These are phyloP conservation scores for Zosterops hypoxanthus DNA, from an alignment of 2,113 vertebrate species.

Conservation along the genomic window DNA sequence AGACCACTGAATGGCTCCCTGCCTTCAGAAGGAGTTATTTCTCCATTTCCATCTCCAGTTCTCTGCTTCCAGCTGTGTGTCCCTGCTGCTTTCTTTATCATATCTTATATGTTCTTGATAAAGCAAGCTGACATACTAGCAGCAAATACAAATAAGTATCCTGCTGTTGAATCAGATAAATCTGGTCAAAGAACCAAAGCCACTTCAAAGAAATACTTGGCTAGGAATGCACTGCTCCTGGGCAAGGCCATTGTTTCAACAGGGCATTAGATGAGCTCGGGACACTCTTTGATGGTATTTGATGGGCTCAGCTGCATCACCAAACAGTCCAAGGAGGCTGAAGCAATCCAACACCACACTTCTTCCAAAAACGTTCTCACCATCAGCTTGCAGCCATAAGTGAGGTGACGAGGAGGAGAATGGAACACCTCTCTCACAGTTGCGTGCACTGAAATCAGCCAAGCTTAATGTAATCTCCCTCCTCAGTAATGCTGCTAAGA, in stretches of 20 bases:
- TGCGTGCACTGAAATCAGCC: neutral
- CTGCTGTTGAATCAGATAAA: neutral
- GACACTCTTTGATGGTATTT: neutral
- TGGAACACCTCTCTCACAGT: accelerated
- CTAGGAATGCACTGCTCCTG: neutral
- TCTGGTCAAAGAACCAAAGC: neutral
- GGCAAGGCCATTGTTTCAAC: neutral
- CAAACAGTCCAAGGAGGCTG: neutral
- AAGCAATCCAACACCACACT: neutral
- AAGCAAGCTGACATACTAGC: neutral
- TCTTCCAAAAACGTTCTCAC: neutral
- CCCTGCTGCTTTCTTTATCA: neutral
- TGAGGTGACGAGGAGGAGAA: neutral
- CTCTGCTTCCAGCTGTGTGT: neutral
- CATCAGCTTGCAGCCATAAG: neutral
- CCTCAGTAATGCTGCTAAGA: neutral
- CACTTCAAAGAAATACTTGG: neutral
- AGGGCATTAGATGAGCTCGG: neutral
- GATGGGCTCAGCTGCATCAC: neutral
- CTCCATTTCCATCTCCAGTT: neutral
- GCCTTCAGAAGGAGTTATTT: neutral
- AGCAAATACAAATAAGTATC: neutral
- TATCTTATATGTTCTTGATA: neutral
- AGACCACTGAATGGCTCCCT: neutral
- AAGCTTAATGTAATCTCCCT: neutral